Evolutionary conservation across 2,888 invertebrate genomes (phyloP).

Genomic region (Diloba caeruleocephala): DNA sequence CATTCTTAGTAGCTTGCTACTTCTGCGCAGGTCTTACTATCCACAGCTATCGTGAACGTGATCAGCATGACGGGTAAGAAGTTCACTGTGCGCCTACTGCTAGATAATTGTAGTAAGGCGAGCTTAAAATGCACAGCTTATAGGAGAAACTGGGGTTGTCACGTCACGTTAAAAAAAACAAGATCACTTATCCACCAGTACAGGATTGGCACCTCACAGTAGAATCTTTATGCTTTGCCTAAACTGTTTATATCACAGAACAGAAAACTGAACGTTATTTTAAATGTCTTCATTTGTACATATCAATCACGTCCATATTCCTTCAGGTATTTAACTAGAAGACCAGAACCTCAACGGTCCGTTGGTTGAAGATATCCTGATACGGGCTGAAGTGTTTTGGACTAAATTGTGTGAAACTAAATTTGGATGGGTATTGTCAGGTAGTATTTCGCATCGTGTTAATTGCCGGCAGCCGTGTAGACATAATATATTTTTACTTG

Average conservation of each 20-base stretch:
- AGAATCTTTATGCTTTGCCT: conserved; percentile 13
- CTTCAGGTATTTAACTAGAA: background rate
- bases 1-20: conserved; percentile 15
- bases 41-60: conserved; percentile 14
- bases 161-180: conserved; percentile 24
- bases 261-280: conserved; percentile 1
- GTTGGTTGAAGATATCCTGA: background rate
- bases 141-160: conserved; percentile 27
- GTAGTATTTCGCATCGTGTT: conserved; percentile 1
- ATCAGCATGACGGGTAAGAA: conserved; percentile 1
- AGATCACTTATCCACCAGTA: conserved; percentile 12
- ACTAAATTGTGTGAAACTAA: conserved; percentile 1
- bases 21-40: too few species aligned
- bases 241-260: background rate
- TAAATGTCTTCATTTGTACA: background rate
- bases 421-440: conserved; percentile 7
- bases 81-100: conserved; percentile 6
- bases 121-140: conserved; percentile 13
- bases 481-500: too few species aligned
- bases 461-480: too few species aligned
- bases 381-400: conserved; percentile 6
- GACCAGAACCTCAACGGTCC: conserved; percentile 1
- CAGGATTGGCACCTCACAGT: conserved; percentile 10
- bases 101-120: conserved; percentile 18
- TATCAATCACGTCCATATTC: background rate